A percentile compares a stretch with the other conserved stretches of the same genome.
Evolutionary conservation across 1,140 invertebrate species (phyloP).

Genomic region (Euura lappo): DNA sequence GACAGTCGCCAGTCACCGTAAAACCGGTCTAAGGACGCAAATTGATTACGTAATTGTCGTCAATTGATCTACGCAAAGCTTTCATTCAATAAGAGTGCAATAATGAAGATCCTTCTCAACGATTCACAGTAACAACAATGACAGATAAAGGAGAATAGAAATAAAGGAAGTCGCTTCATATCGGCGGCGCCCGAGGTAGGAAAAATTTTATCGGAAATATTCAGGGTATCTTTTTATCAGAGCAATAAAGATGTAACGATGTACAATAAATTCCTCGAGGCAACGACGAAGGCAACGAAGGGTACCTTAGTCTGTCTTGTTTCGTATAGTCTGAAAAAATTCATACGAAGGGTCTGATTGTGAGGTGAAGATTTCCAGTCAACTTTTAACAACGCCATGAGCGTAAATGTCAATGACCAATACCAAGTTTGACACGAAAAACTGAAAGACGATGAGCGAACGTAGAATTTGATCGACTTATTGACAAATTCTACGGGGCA

Average conservation of each 20-base stretch:
- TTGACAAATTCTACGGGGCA: background rate
- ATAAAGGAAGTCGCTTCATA: background rate
- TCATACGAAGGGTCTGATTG: background rate
- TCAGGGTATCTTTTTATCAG: background rate
- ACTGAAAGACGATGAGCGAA: background rate
- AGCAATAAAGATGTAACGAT: conserved; percentile 1
- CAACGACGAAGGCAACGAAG: background rate
- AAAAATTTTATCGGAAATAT: conserved; percentile 5
- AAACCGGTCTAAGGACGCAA: background rate
- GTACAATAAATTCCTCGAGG: conserved; percentile 2
- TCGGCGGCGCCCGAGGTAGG: background rate
- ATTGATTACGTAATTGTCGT: background rate
- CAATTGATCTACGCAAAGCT: background rate
- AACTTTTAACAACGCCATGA: background rate
- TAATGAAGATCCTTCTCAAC: background rate
- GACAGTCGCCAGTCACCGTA: background rate
- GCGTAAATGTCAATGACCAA: background rate
- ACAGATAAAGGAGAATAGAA: background rate
- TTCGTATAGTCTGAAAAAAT: background rate
- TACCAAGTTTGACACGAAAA: background rate
- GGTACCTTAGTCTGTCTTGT: background rate
- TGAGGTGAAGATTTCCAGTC: background rate
- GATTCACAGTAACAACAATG: background rate
- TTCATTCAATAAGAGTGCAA: background rate
- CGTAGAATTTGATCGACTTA: conserved; percentile 1